phyloP scores from a whole-genome alignment of 1,140 invertebrate genomes.

The Papilio aristodemus region DNA sequence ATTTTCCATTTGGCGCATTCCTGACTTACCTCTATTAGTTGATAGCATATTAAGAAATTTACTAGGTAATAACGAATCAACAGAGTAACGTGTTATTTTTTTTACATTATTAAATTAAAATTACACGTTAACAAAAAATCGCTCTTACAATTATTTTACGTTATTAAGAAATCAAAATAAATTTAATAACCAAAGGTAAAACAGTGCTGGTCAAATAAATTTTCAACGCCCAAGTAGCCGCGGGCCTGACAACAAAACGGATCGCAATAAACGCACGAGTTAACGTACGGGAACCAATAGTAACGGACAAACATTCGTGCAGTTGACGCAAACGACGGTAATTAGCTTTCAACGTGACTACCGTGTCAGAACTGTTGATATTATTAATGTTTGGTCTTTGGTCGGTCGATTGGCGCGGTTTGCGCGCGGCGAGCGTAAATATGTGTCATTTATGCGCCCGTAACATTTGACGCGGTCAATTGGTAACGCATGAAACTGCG shows the following conservation, averaged over 20 bases:
- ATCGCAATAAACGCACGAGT: conserved; percentile 1
- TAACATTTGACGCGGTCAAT: conserved; percentile 15
- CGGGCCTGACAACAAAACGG: conserved; percentile 7
- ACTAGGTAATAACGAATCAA: too few species aligned
- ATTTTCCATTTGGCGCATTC: too few species aligned
- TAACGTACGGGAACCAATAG: conserved; percentile 26
- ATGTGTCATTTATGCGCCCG: conserved; percentile 9
- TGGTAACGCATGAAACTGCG: conserved; percentile 8
- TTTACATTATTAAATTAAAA: too few species aligned
- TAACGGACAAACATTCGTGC: conserved; percentile 22
- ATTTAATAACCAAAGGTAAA: neutral
- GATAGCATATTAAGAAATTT: too few species aligned
- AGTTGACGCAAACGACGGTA: conserved; percentile 20
- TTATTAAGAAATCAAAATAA: neutral
- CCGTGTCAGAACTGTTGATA: neutral
- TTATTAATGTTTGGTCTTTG: conserved; percentile 29
- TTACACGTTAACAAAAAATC: too few species aligned
- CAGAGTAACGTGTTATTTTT: too few species aligned
- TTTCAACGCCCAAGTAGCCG: neutral
- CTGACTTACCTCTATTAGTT: too few species aligned
- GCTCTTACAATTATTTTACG: neutral
- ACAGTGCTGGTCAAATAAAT: neutral
- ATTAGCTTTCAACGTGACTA: conserved; percentile 26
- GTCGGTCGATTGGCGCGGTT: conserved; percentile 12
- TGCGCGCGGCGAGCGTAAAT: conserved; percentile 6